Evolutionary conservation across 1,140 invertebrate species (phyloP).

Genomic region (Acromyrmex echinatior): DNA sequence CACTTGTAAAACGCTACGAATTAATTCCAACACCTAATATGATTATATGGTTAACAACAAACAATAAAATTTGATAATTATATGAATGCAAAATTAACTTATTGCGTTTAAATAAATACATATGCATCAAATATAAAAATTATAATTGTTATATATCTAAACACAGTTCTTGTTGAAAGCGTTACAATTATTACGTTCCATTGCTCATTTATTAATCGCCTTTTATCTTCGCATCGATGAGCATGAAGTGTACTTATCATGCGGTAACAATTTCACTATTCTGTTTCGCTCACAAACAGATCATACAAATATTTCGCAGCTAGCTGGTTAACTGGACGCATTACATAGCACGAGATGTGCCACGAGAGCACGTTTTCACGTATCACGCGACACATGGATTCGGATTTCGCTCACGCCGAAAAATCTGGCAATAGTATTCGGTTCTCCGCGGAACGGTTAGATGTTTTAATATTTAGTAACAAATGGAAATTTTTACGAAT

Average conservation of each 20-base stretch:
- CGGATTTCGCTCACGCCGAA: conserved; percentile 61
- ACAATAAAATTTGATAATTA: conserved; percentile 11
- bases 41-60: conserved; percentile 30
- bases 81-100: conserved; percentile 4
- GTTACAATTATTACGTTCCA: not conserved
- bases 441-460: conserved; percentile 39
- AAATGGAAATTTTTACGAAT: conserved; percentile 7
- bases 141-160: not conserved
- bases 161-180: conserved; percentile 17
- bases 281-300: conserved; percentile 32
- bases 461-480: not conserved
- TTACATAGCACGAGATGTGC: not conserved
- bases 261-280: conserved; percentile 19
- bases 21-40: too few species aligned
- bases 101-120: not conserved
- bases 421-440: conserved; percentile 28
- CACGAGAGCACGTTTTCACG: conserved; percentile 58
- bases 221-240: not conserved
- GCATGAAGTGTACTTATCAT: not conserved
- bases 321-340: not conserved
- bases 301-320: conserved; percentile 46
- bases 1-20: too few species aligned
- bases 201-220: conserved; percentile 46
- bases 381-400: conserved; percentile 66
- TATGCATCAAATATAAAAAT: conserved; percentile 20